phyloP scores from a whole-genome alignment of 1,140 invertebrate genomes.

The Calliphora vicina region DNA sequence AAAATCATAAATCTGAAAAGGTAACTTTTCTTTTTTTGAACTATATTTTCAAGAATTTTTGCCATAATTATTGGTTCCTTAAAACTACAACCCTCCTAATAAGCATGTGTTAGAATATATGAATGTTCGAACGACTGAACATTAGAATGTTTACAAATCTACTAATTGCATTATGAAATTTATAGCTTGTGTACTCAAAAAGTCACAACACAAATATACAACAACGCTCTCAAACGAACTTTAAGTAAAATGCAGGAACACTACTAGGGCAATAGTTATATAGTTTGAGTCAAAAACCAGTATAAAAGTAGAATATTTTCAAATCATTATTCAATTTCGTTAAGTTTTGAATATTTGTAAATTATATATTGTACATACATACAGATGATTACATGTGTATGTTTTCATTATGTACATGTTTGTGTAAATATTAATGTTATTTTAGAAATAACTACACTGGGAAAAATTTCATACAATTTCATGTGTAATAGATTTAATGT shows the following conservation, averaged over 20 bases:
- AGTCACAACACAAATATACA: neutral
- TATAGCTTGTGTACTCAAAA: neutral
- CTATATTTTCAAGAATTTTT: no score
- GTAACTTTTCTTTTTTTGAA: no score
- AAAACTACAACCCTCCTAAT: no score
- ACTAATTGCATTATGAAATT: slow-evolving; percentile 23
- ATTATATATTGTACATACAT: no score
- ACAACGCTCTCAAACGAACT: neutral
- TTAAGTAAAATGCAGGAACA: no score
- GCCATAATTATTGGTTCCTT: no score
- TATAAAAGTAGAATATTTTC: neutral
- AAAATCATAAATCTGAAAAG: no score
- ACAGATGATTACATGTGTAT: neutral
- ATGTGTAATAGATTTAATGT: no score
- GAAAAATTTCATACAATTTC: no score
- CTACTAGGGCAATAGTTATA: no score
- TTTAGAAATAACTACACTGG: neutral
- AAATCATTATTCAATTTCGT: neutral
- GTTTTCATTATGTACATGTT: no score
- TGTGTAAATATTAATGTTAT: neutral
- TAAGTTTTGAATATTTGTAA: neutral
- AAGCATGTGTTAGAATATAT: no score
- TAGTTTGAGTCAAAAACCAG: neutral
- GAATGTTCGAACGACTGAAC: neutral
- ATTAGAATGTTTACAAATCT: slow-evolving; percentile 18